Evolutionary conservation across 2,888 invertebrate species (phyloP), one percentile per base, ranked within the genome.

Genomic region (Metallyticus violacea): DNA sequence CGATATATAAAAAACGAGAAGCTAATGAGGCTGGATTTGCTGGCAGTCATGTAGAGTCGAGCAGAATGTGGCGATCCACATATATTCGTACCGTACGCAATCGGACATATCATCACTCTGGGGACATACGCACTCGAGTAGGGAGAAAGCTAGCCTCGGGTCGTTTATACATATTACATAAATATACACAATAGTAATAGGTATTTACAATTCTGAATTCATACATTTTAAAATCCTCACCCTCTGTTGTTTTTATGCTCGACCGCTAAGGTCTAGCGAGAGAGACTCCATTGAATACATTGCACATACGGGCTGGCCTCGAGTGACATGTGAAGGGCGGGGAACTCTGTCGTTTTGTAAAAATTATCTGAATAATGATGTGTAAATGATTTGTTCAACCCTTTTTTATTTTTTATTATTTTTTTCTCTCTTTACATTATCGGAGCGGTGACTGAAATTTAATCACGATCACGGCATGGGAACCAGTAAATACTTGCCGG

Each of bases 131-230:
- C 78, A 6, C 9, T 78, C 26, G 26, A 7, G 26, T 25, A 25
- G 4, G 29, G 22, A 29, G 80, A 25, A 28, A 80, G 28, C n/a
- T 80, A 29, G 26, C 83, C 83, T 27, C 15, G 26, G 76, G 83
- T 26, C 76, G 83, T 76, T 83, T 62, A 83, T 83, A 83, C 83
- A 83, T 81, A 81, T 30, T 30, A 81, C 81, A 81, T 81, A 81
- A 81, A 81, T 83, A 83, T 76, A 83, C 83, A 83, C 22, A 26
- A 15, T 6, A 76, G 9, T 76, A 76, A 83, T 76, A 26, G 26
- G 26, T 76, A 83, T 83, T 83, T 83, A 83, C 83, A 83, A 83
- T 83, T 83, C 83, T 27, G 62, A 81, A 40, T 30, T 81, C 40
- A 81, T 81, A 26, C 30, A 80, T 80, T 80, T 80, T 81, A 40